Conservation (phyloP, 2,888 invertebrate species). For the Synergus laeviventris region DNA sequence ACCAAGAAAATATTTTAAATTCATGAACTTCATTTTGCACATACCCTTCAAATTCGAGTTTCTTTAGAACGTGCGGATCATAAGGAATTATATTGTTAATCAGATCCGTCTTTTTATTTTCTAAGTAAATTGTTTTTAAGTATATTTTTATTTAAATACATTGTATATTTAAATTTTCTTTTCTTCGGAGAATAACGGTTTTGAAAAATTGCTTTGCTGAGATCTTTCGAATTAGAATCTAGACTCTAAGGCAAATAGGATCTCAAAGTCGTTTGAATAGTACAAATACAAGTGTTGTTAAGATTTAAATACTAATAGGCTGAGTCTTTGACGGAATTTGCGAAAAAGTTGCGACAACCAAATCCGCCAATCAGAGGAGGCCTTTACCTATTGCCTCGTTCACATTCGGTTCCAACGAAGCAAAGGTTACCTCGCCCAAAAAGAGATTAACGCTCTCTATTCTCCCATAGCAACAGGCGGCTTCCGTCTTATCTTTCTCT, state of each 20-base stretch:
- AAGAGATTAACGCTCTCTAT: conserved; percentile 37
- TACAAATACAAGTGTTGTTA: conserved; percentile 17
- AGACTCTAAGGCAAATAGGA: conserved; percentile 27
- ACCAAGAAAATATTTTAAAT: conserved; percentile 5
- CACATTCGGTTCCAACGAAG: conserved; percentile 32
- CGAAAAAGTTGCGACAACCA: conserved; percentile 23
- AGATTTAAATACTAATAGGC: conserved; percentile 28
- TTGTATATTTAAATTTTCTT: not conserved
- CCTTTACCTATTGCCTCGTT: conserved; percentile 32
- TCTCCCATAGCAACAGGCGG: conserved; percentile 40
- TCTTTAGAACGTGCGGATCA: not conserved
- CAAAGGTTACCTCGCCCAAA: conserved; percentile 38
- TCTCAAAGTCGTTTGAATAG: conserved; percentile 10
- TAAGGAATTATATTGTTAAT: not conserved
- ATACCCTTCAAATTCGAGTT: not conserved
- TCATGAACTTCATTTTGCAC: conserved; percentile 5
- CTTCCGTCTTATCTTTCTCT: conserved; percentile 37
- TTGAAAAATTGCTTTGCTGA: not conserved
- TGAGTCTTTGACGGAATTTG: conserved; percentile 30
- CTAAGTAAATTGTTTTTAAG: not conserved
- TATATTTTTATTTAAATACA: not conserved
- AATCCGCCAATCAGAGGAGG: conserved; percentile 34
- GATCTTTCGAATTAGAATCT: conserved; percentile 36
- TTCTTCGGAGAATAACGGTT: not conserved
- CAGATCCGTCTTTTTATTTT: not conserved